Conservation (phyloP, 2,888 invertebrate species). For the Antheraea assamensis region DNA sequence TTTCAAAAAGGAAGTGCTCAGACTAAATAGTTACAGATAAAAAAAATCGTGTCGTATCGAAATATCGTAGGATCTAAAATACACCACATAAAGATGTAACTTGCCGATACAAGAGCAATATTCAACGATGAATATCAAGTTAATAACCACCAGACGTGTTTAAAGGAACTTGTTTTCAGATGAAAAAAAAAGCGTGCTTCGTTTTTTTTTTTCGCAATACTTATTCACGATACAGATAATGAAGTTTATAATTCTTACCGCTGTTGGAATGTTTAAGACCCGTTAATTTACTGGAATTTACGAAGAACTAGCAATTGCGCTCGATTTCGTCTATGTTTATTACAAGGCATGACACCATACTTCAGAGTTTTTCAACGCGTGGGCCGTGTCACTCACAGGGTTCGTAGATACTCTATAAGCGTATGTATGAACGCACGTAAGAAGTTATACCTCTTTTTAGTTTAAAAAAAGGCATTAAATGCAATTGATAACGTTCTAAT, state of each 20-base stretch:
- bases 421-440: too few relatives aligned
- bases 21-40: background rate
- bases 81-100: conserved; percentile 48
- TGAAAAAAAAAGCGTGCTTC: background rate
- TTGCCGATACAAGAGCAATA: conserved; percentile 51
- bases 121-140: conserved; percentile 46
- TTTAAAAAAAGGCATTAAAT: too few relatives aligned
- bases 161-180: background rate
- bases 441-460: too few relatives aligned
- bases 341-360: too few relatives aligned
- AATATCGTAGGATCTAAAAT: conserved; percentile 40
- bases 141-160: conserved; percentile 35
- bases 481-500: too few relatives aligned
- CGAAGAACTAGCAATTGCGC: too few relatives aligned
- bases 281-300: too few relatives aligned
- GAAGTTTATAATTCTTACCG: background rate
- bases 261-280: background rate
- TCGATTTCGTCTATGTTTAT: too few relatives aligned
- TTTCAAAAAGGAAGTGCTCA: background rate
- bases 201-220: background rate
- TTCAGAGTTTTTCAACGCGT: too few relatives aligned
- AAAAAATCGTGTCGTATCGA: background rate
- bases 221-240: background rate
- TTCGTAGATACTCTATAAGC: too few relatives aligned
- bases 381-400: too few relatives aligned